Conservation (phyloP, 2,888 invertebrate genomes). For the Drosophila bunnanda region DNA sequence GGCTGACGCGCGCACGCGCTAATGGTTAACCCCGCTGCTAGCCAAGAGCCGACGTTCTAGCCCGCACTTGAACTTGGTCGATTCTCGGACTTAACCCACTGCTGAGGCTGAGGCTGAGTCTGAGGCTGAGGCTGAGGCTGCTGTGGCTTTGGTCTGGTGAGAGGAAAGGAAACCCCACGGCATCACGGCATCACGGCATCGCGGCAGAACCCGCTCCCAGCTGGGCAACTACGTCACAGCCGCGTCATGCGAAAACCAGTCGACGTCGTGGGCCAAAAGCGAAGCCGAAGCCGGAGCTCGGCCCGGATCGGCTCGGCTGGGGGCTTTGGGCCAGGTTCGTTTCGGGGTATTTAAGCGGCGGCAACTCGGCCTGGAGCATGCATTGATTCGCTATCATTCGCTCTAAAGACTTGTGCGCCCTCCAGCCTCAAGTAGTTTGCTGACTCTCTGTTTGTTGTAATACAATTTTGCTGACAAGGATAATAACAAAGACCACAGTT, state of each 20-base stretch:
- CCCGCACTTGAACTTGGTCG: slow-evolving; percentile 78
- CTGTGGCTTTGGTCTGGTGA: slow-evolving; percentile 56
- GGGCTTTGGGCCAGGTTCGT: slow-evolving; percentile 38
- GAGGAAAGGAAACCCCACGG: slow-evolving; percentile 71
- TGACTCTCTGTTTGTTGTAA: slow-evolving; percentile 83
- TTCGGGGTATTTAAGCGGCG: slow-evolving; percentile 87
- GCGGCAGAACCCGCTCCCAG: slow-evolving; percentile 35
- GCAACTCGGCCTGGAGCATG: slow-evolving; percentile 87
- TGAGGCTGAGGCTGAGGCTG: slow-evolving; percentile 5
- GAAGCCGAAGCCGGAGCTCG: neutral
- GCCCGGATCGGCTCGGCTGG: slow-evolving; percentile 20
- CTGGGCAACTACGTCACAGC: slow-evolving; percentile 71
- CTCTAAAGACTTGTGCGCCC: slow-evolving; percentile 86
- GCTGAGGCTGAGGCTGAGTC: slow-evolving; percentile 54
- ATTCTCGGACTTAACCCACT: slow-evolving; percentile 72
- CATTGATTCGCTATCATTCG: slow-evolving; percentile 90
- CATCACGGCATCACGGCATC: slow-evolving; percentile 25
- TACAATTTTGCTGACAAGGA: slow-evolving; percentile 81
- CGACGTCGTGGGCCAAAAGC: slow-evolving; percentile 42
- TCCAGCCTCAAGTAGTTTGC: slow-evolving; percentile 82
- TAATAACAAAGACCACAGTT: slow-evolving; percentile 42
- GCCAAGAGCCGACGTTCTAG: slow-evolving; percentile 67
- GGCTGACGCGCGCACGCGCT: slow-evolving; percentile 75
- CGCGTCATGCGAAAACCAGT: slow-evolving; percentile 81
- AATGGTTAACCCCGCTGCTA: slow-evolving; percentile 64